phyloP scores from a whole-genome alignment of 2,797 vertebrate species.

The Lagocephalus sceleratus region DNA sequence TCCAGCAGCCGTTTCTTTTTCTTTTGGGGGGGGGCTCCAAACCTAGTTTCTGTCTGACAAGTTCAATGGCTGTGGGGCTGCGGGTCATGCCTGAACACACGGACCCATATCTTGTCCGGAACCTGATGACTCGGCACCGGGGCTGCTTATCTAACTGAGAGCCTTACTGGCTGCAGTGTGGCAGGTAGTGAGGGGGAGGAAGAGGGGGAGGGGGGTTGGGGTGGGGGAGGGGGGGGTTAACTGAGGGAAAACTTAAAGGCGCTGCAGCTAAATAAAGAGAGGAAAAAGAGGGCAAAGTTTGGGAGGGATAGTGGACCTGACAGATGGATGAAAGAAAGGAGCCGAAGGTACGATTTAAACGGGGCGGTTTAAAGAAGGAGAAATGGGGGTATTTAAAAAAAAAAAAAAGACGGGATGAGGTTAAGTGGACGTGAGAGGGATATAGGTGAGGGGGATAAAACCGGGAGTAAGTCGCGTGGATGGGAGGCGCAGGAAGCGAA shows the following conservation, averaged over 20 bases:
- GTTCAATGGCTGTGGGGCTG: constrained; percentile 55
- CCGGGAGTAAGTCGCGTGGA: too few relatives aligned
- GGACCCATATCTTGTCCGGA: constrained; percentile 61
- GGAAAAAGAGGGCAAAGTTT: constrained; percentile 35
- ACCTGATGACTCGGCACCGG: constrained; percentile 60
- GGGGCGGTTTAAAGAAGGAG: constrained; percentile 36
- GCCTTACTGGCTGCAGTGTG: constrained; percentile 35
- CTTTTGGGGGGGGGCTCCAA: constrained; percentile 37
- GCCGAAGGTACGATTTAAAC: constrained; percentile 27
- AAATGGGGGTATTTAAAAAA: constrained; percentile 23
- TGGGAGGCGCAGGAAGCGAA: background rate
- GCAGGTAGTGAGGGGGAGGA: constrained; percentile 42
- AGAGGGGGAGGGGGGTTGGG: background rate
- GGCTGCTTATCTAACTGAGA: constrained; percentile 64
- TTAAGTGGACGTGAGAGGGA: constrained; percentile 29
- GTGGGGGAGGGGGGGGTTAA: constrained; percentile 7
- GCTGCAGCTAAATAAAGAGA: constrained; percentile 6
- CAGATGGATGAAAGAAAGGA: constrained; percentile 20
- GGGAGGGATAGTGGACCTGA: constrained; percentile 19
- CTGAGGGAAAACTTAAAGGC: constrained; percentile 13
- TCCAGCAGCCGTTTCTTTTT: constrained; percentile 57
- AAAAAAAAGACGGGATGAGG: constrained; percentile 23
- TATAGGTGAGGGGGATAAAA: background rate
- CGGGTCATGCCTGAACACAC: constrained; percentile 61
- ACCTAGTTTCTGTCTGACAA: constrained; percentile 59